Evolutionary conservation across 1,140 invertebrate species (phyloP), one percentile per base, ranked within the genome.

Genomic region (Hydropsyche tenuis): DNA sequence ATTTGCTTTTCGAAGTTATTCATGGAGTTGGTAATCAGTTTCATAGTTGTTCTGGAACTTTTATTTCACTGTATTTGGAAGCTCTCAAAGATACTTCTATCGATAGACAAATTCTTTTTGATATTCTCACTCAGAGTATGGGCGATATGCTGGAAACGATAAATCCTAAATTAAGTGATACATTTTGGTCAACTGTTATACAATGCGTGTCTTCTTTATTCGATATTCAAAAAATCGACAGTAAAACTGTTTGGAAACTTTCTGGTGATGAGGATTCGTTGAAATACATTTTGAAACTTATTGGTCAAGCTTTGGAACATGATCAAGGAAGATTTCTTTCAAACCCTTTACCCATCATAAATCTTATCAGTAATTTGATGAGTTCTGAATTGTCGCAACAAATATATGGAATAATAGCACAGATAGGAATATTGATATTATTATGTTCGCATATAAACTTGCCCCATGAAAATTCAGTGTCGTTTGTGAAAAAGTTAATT

Each of bases 1-100:
- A 91, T 78, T 84, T 97, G 37, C 81, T 97, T 45, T 97, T 95
- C 85, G 93, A 97, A 87, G 90, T 95, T 48, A 82, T 96, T 27
- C 89, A 89, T 78, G 94, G 95, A 18, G 89, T 93, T 6, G 85
- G 89, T 48, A 89, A 91, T 5, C 91, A 95, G 73, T 92, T 97
- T 81, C 94, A 97, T 80, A 94, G 89, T 27, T 92, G 90, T 77
- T 88, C 90, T 2, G 88, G 90, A 56, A 82, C 85, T 27, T 89
- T 92, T 77, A 76, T 94, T 0, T 83, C 83, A 51, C 78, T 92
- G 62, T 85, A 91, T 22, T 82, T 94, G 1, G 82, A 89, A 75
- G 81, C 87, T 74, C 75, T 92, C n/a, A 79, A 83, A 79, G 82
- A 89, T 74, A 78, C 86, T 4, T 82, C 81, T 16, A 78, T 89